phyloP scores from a whole-genome alignment of 2,113 vertebrate genomes.

The Turnix velox region DNA sequence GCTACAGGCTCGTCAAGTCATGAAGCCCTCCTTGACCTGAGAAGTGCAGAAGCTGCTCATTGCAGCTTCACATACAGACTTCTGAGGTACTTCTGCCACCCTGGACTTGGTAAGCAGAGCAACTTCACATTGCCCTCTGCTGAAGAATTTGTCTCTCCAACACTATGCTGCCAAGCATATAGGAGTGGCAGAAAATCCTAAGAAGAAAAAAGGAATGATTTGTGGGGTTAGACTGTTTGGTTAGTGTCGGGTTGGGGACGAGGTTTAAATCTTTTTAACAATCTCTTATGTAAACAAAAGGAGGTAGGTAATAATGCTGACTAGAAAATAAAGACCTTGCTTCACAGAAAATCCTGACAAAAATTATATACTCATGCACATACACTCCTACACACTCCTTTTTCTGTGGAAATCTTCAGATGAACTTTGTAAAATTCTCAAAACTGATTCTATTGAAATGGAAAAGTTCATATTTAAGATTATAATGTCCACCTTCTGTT shows the following conservation, averaged over 20 bases:
- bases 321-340: background rate
- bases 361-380: background rate
- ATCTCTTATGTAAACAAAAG: constrained; percentile 9
- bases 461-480: background rate
- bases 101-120: background rate
- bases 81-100: background rate
- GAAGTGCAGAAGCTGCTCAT: background rate
- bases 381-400: background rate
- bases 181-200: background rate
- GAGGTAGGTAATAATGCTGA: background rate
- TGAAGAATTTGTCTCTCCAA: background rate
- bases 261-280: constrained; percentile 26
- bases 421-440: background rate
- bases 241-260: background rate
- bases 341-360: background rate
- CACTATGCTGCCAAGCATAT: fast-evolving
- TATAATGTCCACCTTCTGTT: background rate
- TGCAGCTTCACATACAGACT: background rate
- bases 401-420: background rate
- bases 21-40: background rate
- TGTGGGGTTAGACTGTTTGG: background rate
- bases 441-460: background rate
- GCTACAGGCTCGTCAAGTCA: background rate
- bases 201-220: background rate
- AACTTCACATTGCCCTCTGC: background rate